phyloP scores from a whole-genome alignment of 2,113 vertebrate species.

The Leptodactylus fuscus region DNA sequence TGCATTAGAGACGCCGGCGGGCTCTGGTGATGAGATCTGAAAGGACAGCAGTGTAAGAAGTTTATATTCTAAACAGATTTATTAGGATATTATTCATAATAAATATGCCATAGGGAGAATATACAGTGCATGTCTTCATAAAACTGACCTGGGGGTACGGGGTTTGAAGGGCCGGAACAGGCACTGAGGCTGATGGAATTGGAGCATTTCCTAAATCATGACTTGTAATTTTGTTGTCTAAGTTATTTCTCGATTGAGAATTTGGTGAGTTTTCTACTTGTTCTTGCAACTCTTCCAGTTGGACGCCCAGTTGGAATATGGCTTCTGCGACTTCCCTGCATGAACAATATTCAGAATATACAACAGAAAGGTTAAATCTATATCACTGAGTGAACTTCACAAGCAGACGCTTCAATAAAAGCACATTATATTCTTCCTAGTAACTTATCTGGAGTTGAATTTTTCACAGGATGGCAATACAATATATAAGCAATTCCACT shows the following conservation, averaged over 20 bases:
- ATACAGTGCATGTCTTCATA: not conserved
- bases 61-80: not conserved
- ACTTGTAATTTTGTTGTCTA: constrained; percentile 8
- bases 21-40: constrained; percentile 11
- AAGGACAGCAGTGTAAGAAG: not conserved
- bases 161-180: rapidly evolving
- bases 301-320: constrained; percentile 81
- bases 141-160: constrained; percentile 71
- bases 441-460: too few species aligned
- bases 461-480: too few species aligned
- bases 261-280: constrained; percentile 68
- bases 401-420: too few species aligned
- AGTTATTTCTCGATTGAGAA: constrained; percentile 17
- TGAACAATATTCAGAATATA: not conserved
- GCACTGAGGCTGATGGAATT: constrained; percentile 45
- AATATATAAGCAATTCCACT: too few species aligned
- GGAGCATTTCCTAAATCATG: constrained; percentile 13
- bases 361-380: too few species aligned
- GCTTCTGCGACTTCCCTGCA: constrained; percentile 83
- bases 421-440: too few species aligned
- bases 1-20: not conserved
- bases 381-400: too few species aligned
- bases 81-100: not conserved
- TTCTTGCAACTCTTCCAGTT: constrained; percentile 85
- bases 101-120: not conserved